Base-by-base conservation (phyloP, 1,140 invertebrate genomes). In the Drosophila navojoa region DNA sequence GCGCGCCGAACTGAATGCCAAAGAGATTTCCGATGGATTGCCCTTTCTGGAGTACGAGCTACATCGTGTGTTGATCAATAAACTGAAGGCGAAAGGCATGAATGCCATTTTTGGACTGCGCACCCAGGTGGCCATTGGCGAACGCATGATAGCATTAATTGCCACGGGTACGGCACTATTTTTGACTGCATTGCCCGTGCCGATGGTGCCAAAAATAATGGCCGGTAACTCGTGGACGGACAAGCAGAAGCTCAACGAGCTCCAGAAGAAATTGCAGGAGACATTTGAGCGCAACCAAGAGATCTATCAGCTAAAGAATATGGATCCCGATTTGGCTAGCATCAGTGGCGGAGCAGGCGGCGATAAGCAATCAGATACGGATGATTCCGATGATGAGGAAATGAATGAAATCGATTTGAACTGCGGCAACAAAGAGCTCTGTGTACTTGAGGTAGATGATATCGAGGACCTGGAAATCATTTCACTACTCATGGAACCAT, bases 1-100 rank as follows among this genome's bases (percentile, higher is more conserved):
- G 7, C 95, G 96, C 52, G 95, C 96, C 2, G 98, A 99, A 93
- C 93, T 96, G 2, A 97, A 97, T 90, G 98, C 98, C 3, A 96
- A 98, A 90, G 98, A 99, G 93, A 97, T 99, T 62, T 98, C 97
- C 5, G 97, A 97, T 92, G 95, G 96, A 62, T 92, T 99, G 45
- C 98, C 98, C 1, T 99, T 99, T 92, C 91, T 99, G 47, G 98
- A 99, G 92, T 99, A 99, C 92, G 98, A 99, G 91, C 93, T 99
- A 27, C 97, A 99, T 91, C 95, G 97, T 71, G 94, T 98, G 79
- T 93, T 99, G 10, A 94, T 98, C 2, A 98, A 98, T 82, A 99
- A 98, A 92, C 92, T 99, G 0, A 95, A 97, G 91, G 96, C 98
- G 68, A 97, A 97, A 90, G 98, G 97, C 13, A 98, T 98, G 97